These are phyloP conservation scores for Prunella strophiata DNA, from an alignment of 2,797 vertebrate genomes.

Conservation along the genomic window DNA sequence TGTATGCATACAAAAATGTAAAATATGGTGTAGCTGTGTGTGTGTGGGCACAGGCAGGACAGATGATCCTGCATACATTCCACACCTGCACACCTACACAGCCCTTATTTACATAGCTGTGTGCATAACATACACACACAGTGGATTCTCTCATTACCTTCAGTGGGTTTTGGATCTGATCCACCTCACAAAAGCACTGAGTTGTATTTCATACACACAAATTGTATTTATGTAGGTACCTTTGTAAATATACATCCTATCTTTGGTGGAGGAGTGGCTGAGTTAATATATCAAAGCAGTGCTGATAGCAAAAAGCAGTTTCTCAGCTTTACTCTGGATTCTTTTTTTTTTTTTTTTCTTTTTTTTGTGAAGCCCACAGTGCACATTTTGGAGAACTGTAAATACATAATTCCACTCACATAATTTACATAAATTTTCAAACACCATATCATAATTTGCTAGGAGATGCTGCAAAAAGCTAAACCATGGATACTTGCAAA, in stretches of 20 bases:
- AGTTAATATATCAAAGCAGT: neutral
- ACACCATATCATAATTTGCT: neutral
- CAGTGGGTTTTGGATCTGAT: neutral
- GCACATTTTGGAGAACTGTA: neutral
- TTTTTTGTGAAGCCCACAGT: neutral
- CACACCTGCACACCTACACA: neutral
- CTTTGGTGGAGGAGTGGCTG: neutral
- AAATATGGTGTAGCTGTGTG: neutral
- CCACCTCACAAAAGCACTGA: neutral
- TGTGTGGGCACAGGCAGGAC: neutral
- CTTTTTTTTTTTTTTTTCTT: neutral
- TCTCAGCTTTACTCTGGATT: neutral
- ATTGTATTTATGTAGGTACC: neutral
- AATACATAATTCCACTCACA: neutral
- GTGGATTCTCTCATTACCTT: neutral
- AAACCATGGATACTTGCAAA: neutral
- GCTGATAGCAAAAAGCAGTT: neutral
- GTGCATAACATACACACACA: neutral
- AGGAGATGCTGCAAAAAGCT: neutral
- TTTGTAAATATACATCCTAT: neutral
- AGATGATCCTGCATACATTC: neutral
- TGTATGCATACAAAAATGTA: fast-evolving
- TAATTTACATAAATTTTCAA: neutral
- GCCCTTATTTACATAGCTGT: neutral
- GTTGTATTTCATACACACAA: neutral